Evolutionary conservation across 2,113 vertebrate species (phyloP), one percentile per base, ranked within the genome.

Genomic region (Thalassarche chlororhynchos): DNA sequence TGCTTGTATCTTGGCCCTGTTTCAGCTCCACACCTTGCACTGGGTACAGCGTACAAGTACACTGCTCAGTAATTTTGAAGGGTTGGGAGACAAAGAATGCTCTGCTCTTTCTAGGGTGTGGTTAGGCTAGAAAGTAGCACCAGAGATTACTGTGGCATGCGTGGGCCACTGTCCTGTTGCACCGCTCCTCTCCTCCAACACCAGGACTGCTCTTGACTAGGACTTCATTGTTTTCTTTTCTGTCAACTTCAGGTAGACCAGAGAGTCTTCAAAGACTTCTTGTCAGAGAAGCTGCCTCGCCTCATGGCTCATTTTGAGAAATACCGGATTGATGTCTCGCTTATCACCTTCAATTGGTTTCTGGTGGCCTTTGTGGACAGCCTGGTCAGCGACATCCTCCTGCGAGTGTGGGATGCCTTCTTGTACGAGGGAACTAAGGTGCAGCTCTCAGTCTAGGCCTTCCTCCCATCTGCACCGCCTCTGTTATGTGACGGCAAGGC

Each of bases 361-460:
- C 98, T 99, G 57, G 99, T 99, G 96, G 96, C 98, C 62, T 99
- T 99, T 79, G 99, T 99, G 46, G 99, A 99, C 98, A 99, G 98
- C 91, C 98, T 99, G 58, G 98, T 99, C 81, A 99, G 99, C 8
- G 99, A 99, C 83, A 99, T 99, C 90, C 98, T 99, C 44, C 97
- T 99, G 83, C 98, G 97, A 29, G 98, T 99, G 86, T 99, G 99
- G 99, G 99, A 99, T 36, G 98, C 99, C 85, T 99, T 99, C 97
- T 96, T 99, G 47, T 99, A 99, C 0, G 99, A 99, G 95, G 99
- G 99, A 95, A 99, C 98, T 94, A 99, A 99, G 99, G 99, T 99
- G 96, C 29, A 65, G 28, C 31, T 46, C 44, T 69, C 38, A 24
- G 7, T 46, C 38, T 87, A 68, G 38, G 40, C 51, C 36, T 82